Evolutionary conservation across 2,888 invertebrate genomes (phyloP).

Genomic region (Tipula confusa): DNA sequence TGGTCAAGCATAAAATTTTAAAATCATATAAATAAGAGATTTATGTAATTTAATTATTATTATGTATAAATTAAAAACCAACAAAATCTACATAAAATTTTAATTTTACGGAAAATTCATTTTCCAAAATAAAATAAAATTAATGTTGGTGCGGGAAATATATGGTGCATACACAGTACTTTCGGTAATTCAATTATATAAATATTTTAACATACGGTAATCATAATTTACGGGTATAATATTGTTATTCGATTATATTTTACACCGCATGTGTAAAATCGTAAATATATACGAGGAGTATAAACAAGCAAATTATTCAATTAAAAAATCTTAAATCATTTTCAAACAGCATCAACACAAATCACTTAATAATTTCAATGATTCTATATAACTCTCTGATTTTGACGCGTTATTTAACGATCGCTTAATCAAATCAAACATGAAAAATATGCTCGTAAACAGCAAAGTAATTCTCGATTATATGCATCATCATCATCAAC

Average conservation of each 20-base stretch:
- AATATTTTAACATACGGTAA: neutral
- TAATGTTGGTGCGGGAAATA: neutral
- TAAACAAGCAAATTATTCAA: neutral
- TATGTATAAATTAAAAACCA: no score
- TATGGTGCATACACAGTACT: neutral
- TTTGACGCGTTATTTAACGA: neutral
- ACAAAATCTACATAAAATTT: neutral
- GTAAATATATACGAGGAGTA: no score
- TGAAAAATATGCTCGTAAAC: neutral
- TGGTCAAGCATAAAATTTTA: no score
- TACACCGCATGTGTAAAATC: neutral
- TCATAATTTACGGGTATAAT: neutral
- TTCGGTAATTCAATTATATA: neutral
- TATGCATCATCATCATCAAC: neutral
- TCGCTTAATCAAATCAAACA: constrained; percentile 20
- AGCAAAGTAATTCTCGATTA: neutral
- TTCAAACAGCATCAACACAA: no score
- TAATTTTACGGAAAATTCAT: neutral
- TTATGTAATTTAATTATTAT: no score
- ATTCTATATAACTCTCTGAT: neutral
- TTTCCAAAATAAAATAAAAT: neutral
- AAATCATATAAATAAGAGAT: no score
- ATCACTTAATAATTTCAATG: neutral
- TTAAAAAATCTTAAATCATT: neutral
- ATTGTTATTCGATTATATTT: neutral